Base-by-base conservation (phyloP, 2,797 vertebrate genomes). In the Tapirus indicus region DNA sequence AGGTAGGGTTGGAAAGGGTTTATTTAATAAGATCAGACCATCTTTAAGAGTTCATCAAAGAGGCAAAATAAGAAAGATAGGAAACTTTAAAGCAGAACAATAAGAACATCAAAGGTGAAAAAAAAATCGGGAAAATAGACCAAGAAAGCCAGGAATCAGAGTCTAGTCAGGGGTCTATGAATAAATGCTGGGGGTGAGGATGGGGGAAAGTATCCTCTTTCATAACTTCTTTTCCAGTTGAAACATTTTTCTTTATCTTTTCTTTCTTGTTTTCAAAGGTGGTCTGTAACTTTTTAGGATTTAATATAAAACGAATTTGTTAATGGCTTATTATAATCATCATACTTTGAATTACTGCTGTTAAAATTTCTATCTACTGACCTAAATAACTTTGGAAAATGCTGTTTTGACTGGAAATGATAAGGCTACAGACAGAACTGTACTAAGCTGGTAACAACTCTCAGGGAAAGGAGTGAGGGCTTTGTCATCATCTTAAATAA, bases 351-450 rank as follows among this genome's bases (percentile, higher is more conserved):
- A 83, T 38, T 49, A 66, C 20, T 38, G 32, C 62, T 91, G 32
- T 84, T 87, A 2, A 56, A 79, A 56, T 66, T 79, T 49, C 68
- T 52, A 38, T 6, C 38, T 83, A 21, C 13, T 68, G 47, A 64
- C 25, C 49, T 44, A 56, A 54, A 41, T 44, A 77, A 68, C 83
- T 88, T 21, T 80, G 77, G 52, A 95, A 80, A 88, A 56, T 82
- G 41, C 23, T 4, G 11, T 87, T 35, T n/a, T 95, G 66, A 66
- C 17, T 87, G 41, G 75, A 75, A 52, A 72, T 10, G 44, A 29
- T n/a, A 49, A 91, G 54, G n/a, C 20, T n/a, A 13, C 6, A 9
- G 38, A 80, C 1, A 41, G 25, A 71, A 89, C 32, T 41, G 56
- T 49, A 72, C 69, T 84, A 56, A 78, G 29, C 0, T 25, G 69